These are phyloP conservation scores for Eurystomus glaucurus DNA, from an alignment of 2,797 vertebrate species.

Conservation along the genomic window DNA sequence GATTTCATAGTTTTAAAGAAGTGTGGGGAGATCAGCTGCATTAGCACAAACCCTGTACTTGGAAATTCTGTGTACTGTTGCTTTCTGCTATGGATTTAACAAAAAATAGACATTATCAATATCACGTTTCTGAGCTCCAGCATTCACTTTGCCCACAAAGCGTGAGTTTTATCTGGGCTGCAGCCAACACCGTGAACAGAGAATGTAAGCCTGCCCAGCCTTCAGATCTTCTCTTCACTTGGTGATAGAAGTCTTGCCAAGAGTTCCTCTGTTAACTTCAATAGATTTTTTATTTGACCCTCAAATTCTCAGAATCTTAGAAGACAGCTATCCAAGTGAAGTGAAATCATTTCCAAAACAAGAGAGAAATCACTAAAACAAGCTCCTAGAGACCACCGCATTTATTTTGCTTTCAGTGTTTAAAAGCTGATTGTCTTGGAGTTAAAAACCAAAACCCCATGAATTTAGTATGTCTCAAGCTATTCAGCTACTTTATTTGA, in stretches of 20 bases:
- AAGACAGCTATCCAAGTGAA: accelerated
- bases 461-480: not conserved
- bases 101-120: not conserved
- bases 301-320: not conserved
- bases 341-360: not conserved
- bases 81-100: not conserved
- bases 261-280: not conserved
- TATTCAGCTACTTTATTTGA: not conserved
- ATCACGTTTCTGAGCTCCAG: not conserved
- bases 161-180: not conserved
- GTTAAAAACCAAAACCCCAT: not conserved
- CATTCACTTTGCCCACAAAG: not conserved
- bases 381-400: not conserved
- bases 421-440: not conserved
- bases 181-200: not conserved
- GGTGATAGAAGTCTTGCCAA: not conserved
- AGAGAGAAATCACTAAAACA: not conserved
- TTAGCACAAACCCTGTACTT: not conserved
- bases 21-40: not conserved
- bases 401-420: not conserved
- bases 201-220: accelerated
- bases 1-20: not conserved
- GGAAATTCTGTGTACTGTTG: not conserved
- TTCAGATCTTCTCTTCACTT: not conserved
- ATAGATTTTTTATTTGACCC: not conserved